phyloP scores from a whole-genome alignment of 2,888 invertebrate species.

The Drosophila barbarae region DNA sequence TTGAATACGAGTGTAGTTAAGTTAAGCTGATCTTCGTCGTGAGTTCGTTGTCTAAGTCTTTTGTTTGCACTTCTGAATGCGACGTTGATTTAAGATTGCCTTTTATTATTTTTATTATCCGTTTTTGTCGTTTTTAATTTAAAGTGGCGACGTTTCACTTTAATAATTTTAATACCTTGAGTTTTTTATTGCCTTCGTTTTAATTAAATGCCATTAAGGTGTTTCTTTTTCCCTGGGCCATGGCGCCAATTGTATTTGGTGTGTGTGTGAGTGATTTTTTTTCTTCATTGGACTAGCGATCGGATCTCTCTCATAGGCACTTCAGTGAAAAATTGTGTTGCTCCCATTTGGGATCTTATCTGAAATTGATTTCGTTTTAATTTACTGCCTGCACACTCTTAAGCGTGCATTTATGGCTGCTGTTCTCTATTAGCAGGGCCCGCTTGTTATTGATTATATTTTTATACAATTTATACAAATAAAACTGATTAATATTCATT shows the following conservation, averaged over 20 bases:
- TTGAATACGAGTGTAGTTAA: conserved; percentile 38
- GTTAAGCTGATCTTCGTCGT: conserved; percentile 32
- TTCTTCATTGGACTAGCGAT: conserved; percentile 9
- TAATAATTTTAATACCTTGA: conserved; percentile 51
- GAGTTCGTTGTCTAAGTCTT: conserved; percentile 48
- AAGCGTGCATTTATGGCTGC: conserved; percentile 20
- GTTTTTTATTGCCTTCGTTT: conserved; percentile 44
- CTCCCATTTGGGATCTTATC: conserved; percentile 42
- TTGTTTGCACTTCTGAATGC: conserved; percentile 46
- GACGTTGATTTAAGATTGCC: conserved; percentile 38
- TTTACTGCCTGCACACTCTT: conserved; percentile 37
- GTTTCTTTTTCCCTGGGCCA: conserved; percentile 31
- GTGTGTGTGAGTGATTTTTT: background rate
- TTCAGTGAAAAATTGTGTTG: conserved; percentile 36
- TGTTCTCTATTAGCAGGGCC: conserved; percentile 20
- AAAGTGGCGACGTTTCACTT: conserved; percentile 48
- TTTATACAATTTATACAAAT: conserved; percentile 56
- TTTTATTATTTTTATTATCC: conserved; percentile 40
- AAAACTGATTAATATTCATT: conserved; percentile 60
- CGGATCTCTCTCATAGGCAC: conserved; percentile 25
- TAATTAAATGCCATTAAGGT: conserved; percentile 50
- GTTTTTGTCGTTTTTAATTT: conserved; percentile 38
- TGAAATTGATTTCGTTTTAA: conserved; percentile 44
- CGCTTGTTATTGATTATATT: conserved; percentile 45
- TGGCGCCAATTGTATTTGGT: conserved; percentile 36